phyloP scores from a whole-genome alignment of 2,888 invertebrate genomes.

The Lysandra bellargus region DNA sequence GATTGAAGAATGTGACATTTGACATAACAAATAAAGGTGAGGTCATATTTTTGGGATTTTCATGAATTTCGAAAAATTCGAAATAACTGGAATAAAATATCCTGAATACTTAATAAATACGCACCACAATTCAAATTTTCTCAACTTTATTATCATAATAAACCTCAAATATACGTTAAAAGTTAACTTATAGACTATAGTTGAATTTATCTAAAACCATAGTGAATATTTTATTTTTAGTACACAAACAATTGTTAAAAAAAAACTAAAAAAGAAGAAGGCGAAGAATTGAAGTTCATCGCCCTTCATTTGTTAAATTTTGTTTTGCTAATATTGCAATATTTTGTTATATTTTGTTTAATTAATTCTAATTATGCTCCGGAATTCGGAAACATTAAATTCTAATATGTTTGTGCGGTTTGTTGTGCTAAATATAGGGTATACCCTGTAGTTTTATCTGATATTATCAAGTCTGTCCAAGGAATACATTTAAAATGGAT shows the following conservation, averaged over 20 bases:
- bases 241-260: background rate
- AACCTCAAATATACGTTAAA: no score
- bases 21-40: slow-evolving; percentile 34
- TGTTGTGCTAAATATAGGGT: background rate
- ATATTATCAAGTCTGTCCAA: background rate
- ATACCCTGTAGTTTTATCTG: background rate
- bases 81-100: background rate
- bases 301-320: background rate
- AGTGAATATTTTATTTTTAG: background rate
- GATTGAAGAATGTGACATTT: slow-evolving; percentile 36
- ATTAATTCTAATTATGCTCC: background rate
- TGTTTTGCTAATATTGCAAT: background rate
- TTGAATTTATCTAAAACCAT: no score
- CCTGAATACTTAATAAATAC: background rate
- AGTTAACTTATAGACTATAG: no score
- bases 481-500: background rate
- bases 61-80: background rate
- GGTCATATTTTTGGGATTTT: slow-evolving; percentile 6
- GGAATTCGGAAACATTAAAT: background rate
- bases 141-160: no score
- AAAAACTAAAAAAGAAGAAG: background rate
- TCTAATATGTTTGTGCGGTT: background rate
- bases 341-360: background rate
- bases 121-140: no score
- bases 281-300: background rate